Conservation (phyloP, 2,888 invertebrate species). For the Cantharis nigra region DNA sequence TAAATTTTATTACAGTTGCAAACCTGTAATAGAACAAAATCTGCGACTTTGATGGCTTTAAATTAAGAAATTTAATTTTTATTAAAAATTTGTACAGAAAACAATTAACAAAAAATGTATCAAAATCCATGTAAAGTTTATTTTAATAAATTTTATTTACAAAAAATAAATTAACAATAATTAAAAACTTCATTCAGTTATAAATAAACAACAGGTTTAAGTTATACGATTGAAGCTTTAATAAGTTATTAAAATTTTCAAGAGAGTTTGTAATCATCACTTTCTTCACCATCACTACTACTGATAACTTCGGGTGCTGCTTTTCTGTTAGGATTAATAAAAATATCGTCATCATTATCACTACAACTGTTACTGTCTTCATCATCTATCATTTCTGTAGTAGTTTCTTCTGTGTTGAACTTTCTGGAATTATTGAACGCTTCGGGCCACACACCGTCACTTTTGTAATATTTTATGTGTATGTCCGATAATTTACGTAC, state of each 20-base stretch:
- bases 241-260: neutral
- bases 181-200: neutral
- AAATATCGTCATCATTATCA: slow-evolving; percentile 56
- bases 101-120: too few species aligned
- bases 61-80: too few species aligned
- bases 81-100: too few species aligned
- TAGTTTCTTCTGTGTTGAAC: slow-evolving; percentile 39
- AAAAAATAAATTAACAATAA: too few species aligned
- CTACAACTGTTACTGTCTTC: neutral
- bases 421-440: slow-evolving; percentile 48
- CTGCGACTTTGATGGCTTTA: too few species aligned
- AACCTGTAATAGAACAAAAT: too few species aligned
- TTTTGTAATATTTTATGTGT: slow-evolving; percentile 69
- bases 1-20: too few species aligned
- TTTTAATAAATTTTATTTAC: neutral
- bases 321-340: slow-evolving; percentile 66
- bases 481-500: slow-evolving; percentile 71
- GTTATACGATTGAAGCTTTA: neutral
- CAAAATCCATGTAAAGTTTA: too few species aligned
- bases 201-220: neutral
- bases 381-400: neutral
- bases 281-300: slow-evolving; percentile 40
- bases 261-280: slow-evolving; percentile 30
- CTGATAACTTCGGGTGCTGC: slow-evolving; percentile 46
- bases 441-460: slow-evolving; percentile 62